Percentiles rank a stretch among this genome's conserved stretches.
phyloP scores from a whole-genome alignment of 1,140 invertebrate genomes.

The Pissodes strobi region DNA sequence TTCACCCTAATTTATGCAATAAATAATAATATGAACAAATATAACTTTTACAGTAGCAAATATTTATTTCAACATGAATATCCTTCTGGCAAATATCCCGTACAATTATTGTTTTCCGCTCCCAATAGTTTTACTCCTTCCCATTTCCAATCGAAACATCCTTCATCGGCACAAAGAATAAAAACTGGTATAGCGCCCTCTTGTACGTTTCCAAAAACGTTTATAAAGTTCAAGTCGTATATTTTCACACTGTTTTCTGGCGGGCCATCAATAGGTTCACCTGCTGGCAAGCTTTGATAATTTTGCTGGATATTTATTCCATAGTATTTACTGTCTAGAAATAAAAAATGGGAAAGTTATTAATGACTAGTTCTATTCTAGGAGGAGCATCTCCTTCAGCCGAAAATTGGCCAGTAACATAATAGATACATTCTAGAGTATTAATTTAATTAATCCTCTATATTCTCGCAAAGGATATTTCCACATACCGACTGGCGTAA shows the following conservation, averaged over 20 bases:
- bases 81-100: slow-evolving; percentile 11
- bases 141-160: slow-evolving; percentile 18
- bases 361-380: background rate
- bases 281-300: slow-evolving; percentile 9
- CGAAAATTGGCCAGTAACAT: too few species aligned
- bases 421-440: too few species aligned
- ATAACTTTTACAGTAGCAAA: too few species aligned
- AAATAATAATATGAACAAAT: too few species aligned
- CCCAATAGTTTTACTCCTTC: slow-evolving; percentile 5
- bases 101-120: slow-evolving; percentile 15
- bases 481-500: too few species aligned
- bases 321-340: slow-evolving; percentile 21
- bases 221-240: background rate
- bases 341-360: too few species aligned
- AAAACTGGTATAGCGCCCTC: slow-evolving; percentile 13
- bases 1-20: too few species aligned
- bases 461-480: too few species aligned
- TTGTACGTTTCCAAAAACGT: slow-evolving; percentile 16
- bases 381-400: too few species aligned
- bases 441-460: too few species aligned
- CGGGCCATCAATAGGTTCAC: slow-evolving; percentile 9
- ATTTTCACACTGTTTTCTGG: slow-evolving; percentile 20
- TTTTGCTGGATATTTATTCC: slow-evolving; percentile 22
- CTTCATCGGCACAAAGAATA: slow-evolving; percentile 19
- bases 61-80: slow-evolving; percentile 16